Base-by-base conservation (phyloP, 2,113 vertebrate genomes). In the Passer montanus region DNA sequence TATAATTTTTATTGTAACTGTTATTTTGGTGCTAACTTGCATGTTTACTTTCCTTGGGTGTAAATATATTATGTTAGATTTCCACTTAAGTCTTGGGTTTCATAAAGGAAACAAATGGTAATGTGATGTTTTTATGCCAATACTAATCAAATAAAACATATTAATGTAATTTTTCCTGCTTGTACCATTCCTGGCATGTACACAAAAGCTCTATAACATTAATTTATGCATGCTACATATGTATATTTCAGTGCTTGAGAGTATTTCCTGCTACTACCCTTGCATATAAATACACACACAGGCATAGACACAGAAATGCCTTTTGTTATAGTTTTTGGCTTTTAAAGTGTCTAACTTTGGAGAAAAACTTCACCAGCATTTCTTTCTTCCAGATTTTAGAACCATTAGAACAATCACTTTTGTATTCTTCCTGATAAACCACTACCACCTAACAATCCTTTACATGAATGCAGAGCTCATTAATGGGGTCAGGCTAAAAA, bases 101-200 rank as follows among this genome's bases (percentile, higher is more conserved):
- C 82, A 55, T 80, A 58, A 90, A 82, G 15, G 49, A 89, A 89
- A 94, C 37, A 85, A 95, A 91, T 50, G 18, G 26, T 91, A 90
- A 87, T 87, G 70, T 79, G 81, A 73, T 87, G 84, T 30, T 89
- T 95, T 91, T 83, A 84, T 89, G 87, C 55, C 94, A 80, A 80
- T 87, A 56, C 53, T 89, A 91, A 92, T 96, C 47, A 93, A 91
- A 91, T 94, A 79, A 78, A 94, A 85, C 63, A 85, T 69, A 91
- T 62, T 87, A 76, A 44, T 76, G 67, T 46, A 43, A 62, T 89
- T 56, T 89, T 76, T 41, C 58, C 74, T 93, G 66, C 84, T 73
- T 73, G 43, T 76, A 73, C 66, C 27, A 39, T 73, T 94, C 22
- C 70, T 85, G 70, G 81, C 58, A 62, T 62, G 53, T 37, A 68